Conservation (phyloP, 2,888 invertebrate species). For the Diarsia mendica region DNA sequence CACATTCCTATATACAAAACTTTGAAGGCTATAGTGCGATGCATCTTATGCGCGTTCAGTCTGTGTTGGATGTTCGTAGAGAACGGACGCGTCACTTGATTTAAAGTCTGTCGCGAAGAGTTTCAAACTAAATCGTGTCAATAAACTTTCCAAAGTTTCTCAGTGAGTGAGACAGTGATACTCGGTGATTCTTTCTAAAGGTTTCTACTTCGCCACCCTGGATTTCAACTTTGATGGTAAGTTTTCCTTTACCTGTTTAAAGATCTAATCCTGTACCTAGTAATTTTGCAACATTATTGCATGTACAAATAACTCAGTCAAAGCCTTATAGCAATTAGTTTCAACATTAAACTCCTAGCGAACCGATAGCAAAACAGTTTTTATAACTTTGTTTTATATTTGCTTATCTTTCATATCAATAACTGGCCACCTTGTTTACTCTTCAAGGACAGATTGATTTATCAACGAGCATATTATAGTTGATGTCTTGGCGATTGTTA, state of each 20-base stretch:
- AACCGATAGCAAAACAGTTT: conserved; percentile 47
- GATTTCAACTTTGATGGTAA: conserved; percentile 84
- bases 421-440: conserved; percentile 47
- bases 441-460: conserved; percentile 53
- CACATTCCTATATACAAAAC: conserved; percentile 68
- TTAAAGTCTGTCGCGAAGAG: conserved; percentile 42
- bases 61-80: conserved; percentile 68
- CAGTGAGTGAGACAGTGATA: conserved; percentile 73
- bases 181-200: conserved; percentile 66
- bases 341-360: conserved; percentile 10
- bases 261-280: conserved; percentile 50
- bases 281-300: conserved; percentile 51
- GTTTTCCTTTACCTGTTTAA: conserved; percentile 55
- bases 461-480: conserved; percentile 40
- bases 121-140: conserved; percentile 74
- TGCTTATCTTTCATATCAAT: conserved; percentile 62
- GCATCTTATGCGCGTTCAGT: conserved; percentile 80
- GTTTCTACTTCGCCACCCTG: conserved; percentile 77
- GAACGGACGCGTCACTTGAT: conserved; percentile 71
- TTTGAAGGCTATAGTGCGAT: conserved; percentile 71
- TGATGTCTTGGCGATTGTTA: conserved; percentile 49
- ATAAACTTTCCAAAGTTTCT: conserved; percentile 73
- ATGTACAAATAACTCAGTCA: conserved; percentile 10
- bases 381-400: conserved; percentile 54
- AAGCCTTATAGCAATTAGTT: conserved; percentile 36